Base-by-base conservation (phyloP, 2,888 invertebrate genomes). In the Kuschelorhynchus macadamiae region DNA sequence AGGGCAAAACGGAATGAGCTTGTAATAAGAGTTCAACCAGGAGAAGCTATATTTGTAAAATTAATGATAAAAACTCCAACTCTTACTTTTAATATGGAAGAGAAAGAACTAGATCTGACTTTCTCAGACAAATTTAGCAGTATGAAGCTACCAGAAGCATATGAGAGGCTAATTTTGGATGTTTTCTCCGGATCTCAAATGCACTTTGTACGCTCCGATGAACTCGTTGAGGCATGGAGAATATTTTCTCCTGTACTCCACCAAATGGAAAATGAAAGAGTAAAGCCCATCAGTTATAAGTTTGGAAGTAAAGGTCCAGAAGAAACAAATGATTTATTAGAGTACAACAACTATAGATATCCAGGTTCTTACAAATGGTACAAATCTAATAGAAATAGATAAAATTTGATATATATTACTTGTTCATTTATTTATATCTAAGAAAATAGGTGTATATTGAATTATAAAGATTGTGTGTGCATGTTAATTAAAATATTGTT, bases 11-110 rank as follows among this genome's bases (percentile, higher is more conserved):
- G 97, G 71, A 98, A 99, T 84, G 99, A 99, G 85, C 85, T 99
- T 63, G 99, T 99, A 0, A 96, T 99, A 76, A 89, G 98, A 73
- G 98, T 99, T 0, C 98, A 99, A 84, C 99, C 99, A 0, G 96
- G 97, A 33, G 99, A 99, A 86, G 98, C 99, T 8, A 88, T 99
- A 18, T 99, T 99, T 84, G 89, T 97, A 70, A 99, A 99, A 86
- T 88, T 99, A 87, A 99, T 98, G 97, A 95, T 95, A 46, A 99
- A 99, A 85, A 93, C 94, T 11, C 99, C 99, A 0, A 99, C 99
- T 50, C 97, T 98, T 88, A 92, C 94, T 49, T 98, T 99, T 82
- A 95, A 96, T 75, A 91, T 98, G 85, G 97, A 98, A 81, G 98
- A 99, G 88, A 98, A 98, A 0, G 99, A 99, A 83, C 85, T 99